These are phyloP conservation scores for Drosophila trichaetosa DNA, from an alignment of 2,888 invertebrate genomes.

Conservation along the genomic window DNA sequence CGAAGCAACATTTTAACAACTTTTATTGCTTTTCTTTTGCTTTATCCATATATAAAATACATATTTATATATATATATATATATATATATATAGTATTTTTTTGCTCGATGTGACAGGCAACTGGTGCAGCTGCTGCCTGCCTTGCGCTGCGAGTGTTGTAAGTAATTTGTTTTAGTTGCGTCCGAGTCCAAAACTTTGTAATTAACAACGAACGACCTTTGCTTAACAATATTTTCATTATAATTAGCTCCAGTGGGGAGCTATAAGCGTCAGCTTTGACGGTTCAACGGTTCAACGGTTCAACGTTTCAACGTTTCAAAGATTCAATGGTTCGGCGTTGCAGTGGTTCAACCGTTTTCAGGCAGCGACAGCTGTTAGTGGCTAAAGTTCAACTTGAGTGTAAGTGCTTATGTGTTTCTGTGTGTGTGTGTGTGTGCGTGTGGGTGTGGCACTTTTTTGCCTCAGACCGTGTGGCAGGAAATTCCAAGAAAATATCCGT, in stretches of 20 bases:
- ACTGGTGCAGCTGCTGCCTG: conserved; percentile 27
- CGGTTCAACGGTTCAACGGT: conserved; percentile 18
- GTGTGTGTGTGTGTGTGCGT: neutral
- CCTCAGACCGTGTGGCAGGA: neutral
- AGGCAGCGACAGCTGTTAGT: conserved; percentile 40
- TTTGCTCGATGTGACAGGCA: conserved; percentile 23
- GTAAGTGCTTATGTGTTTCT: neutral
- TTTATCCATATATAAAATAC: neutral
- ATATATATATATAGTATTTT: neutral
- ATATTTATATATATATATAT: neutral
- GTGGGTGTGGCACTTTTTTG: conserved; percentile 9
- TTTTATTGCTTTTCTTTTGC: conserved; percentile 24
- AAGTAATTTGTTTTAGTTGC: conserved; percentile 70
- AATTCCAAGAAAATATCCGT: conserved; percentile 14
- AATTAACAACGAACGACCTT: conserved; percentile 68
- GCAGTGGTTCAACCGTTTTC: conserved; percentile 27
- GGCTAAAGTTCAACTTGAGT: conserved; percentile 37
- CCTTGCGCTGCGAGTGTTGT: conserved; percentile 6
- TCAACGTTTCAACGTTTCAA: conserved; percentile 21
- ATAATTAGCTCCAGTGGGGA: conserved; percentile 49
- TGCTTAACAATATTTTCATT: conserved; percentile 56
- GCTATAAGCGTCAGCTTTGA: conserved; percentile 35
- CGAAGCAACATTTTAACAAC: conserved; percentile 30
- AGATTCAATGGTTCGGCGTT: conserved; percentile 14
- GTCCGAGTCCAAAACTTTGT: conserved; percentile 71